These are phyloP conservation scores for Trachemys scripta DNA, from an alignment of 2,113 vertebrate genomes.

Conservation along the genomic window DNA sequence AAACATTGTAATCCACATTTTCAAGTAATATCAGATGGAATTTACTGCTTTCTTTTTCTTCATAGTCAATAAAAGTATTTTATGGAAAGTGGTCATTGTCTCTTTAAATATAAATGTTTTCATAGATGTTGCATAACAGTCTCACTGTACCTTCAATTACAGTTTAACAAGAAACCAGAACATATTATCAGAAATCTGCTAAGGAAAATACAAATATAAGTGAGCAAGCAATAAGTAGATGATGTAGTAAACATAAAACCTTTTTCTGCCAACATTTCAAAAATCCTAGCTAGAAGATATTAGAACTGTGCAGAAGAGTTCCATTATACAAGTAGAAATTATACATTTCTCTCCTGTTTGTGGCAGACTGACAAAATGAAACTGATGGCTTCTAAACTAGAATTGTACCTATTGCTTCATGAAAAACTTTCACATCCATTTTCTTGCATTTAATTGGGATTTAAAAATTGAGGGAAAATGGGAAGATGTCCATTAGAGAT, in stretches of 20 bases:
- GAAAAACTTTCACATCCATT: not conserved
- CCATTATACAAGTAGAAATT: not conserved
- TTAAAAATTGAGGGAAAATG: not conserved
- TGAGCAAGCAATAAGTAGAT: constrained; percentile 2
- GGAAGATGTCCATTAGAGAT: not conserved
- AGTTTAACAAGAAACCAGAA: not conserved
- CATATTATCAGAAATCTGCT: not conserved
- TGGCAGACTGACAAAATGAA: constrained; percentile 43
- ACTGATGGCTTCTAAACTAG: constrained; percentile 40
- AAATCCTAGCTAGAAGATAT: constrained; percentile 34
- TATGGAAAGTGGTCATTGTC: constrained; percentile 75
- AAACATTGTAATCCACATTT: constrained; percentile 53
- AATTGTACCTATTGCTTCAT: not conserved
- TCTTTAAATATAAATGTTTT: constrained; percentile 66
- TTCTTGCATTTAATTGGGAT: not conserved
- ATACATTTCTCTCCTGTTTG: constrained; percentile 4
- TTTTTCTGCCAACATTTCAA: not conserved
- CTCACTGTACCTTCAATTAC: not conserved
- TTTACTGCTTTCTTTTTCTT: constrained; percentile 42
- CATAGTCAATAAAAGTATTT: constrained; percentile 81
- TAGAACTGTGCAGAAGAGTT: not conserved
- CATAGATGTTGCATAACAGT: not conserved
- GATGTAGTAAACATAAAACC: not conserved
- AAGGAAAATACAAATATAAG: not conserved
- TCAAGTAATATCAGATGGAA: constrained; percentile 41